Evolutionary conservation across 92 coral and sea anemone genomes (phyloP).

Genomic region (Palythoa grandis): DNA sequence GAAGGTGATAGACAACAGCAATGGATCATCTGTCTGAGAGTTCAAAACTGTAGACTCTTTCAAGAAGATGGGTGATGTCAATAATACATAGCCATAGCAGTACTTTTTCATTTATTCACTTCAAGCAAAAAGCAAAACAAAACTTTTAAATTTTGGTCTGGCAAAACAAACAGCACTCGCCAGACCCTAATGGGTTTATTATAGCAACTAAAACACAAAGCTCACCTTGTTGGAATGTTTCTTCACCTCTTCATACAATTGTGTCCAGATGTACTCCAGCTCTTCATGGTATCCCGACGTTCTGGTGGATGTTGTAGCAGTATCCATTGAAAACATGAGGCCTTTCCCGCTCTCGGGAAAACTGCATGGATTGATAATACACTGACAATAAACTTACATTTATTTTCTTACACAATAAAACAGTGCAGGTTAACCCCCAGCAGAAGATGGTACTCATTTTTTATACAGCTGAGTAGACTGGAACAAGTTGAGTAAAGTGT

Average conservation of each 20-base stretch:
- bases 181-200: too few relatives aligned
- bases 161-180: too few relatives aligned
- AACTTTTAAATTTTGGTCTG: too few relatives aligned
- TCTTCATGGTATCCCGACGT: constrained; percentile 78
- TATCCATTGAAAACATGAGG: constrained; percentile 85
- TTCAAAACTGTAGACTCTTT: too few relatives aligned
- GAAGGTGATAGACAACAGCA: too few relatives aligned
- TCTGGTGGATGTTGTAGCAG: constrained; percentile 79
- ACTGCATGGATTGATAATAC: neutral
- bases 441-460: too few relatives aligned
- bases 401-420: neutral
- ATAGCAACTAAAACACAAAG: neutral
- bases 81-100: too few relatives aligned
- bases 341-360: constrained; percentile 38
- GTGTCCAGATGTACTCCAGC: constrained; percentile 77
- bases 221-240: constrained; percentile 76
- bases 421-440: neutral
- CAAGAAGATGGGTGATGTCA: too few relatives aligned
- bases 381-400: neutral
- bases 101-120: too few relatives aligned
- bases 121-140: too few relatives aligned
- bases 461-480: neutral
- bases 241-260: constrained; percentile 71
- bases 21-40: too few relatives aligned
- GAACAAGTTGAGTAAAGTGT: too few relatives aligned